Conservation (phyloP, 2,888 invertebrate species). For the Chrysodeixis includens region DNA sequence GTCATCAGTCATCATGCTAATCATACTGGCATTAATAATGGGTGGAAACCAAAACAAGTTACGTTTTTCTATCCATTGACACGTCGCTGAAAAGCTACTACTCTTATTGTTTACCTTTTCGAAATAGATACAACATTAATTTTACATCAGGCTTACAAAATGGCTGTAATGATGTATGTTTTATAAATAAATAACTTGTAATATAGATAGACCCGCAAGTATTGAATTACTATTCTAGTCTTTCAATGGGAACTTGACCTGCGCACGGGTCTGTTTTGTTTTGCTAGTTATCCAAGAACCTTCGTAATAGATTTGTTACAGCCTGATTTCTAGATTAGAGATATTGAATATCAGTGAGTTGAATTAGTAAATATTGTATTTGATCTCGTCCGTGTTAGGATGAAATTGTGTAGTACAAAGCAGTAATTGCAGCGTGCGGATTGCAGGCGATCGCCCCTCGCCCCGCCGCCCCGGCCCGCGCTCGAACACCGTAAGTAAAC, state of each 20-base stretch:
- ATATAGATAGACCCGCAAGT: neutral
- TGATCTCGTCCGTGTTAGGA: slow-evolving; percentile 71
- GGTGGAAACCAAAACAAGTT: slow-evolving; percentile 9
- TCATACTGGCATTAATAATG: slow-evolving; percentile 6
- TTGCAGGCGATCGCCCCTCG: slow-evolving; percentile 85
- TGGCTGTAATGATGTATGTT: neutral
- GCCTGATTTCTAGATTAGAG: slow-evolving; percentile 9
- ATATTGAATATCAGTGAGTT: slow-evolving; percentile 10
- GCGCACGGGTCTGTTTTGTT: neutral
- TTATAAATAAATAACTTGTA: neutral
- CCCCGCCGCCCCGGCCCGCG: slow-evolving; percentile 81
- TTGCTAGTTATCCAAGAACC: slow-evolving; percentile 7
- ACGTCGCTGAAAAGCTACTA: neutral
- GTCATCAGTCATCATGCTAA: slow-evolving; percentile 17
- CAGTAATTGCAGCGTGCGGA: slow-evolving; percentile 88
- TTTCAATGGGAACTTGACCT: slow-evolving; percentile 8
- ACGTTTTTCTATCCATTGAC: neutral
- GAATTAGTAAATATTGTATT: slow-evolving; percentile 43
- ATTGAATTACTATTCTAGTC: neutral
- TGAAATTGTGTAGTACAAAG: slow-evolving; percentile 82
- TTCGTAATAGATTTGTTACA: neutral
- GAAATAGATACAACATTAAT: neutral
- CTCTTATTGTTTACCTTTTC: slow-evolving; percentile 1
- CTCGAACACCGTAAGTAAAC: slow-evolving; percentile 89
- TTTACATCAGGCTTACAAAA: neutral